A percentile compares a stretch with the other conserved stretches of the same genome.
Conservation (phyloP, 2,797 vertebrate genomes). For the Paedocypris micromegethes region DNA sequence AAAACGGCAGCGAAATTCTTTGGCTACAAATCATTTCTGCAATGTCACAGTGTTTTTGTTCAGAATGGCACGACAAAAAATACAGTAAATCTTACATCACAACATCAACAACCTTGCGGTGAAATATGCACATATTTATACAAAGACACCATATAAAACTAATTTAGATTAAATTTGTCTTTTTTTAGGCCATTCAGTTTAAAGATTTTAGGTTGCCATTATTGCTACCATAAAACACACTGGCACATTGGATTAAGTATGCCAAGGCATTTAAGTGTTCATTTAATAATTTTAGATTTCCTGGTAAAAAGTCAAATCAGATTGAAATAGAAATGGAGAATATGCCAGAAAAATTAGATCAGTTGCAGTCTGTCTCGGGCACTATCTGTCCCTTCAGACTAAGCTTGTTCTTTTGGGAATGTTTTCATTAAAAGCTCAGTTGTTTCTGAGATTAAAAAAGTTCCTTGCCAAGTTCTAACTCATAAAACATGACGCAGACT, state of each 20-base stretch:
- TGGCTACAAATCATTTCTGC: not conserved
- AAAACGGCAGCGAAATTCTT: too few species aligned
- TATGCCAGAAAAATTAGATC: slow-evolving; percentile 9
- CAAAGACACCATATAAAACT: too few species aligned
- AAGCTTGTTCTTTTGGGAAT: slow-evolving; percentile 55
- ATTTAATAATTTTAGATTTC: not conserved
- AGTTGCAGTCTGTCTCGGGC: slow-evolving; percentile 27
- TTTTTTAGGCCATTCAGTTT: too few species aligned
- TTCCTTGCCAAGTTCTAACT: slow-evolving; percentile 38
- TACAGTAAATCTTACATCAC: not conserved
- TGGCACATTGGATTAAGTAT: too few species aligned
- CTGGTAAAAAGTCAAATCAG: not conserved
- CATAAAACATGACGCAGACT: slow-evolving; percentile 21
- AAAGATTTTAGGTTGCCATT: too few species aligned
- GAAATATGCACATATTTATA: too few species aligned
- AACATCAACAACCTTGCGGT: too few species aligned
- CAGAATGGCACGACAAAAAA: not conserved
- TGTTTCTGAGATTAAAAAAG: slow-evolving; percentile 61
- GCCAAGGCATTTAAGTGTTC: not conserved
- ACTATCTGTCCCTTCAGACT: slow-evolving; percentile 51
- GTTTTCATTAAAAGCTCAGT: slow-evolving; percentile 57
- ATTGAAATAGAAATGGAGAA: slow-evolving; percentile 17
- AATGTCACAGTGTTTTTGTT: not conserved
- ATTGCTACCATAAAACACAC: too few species aligned
- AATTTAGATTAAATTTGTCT: too few species aligned